These are phyloP conservation scores for Tretioscincus oriximinensis DNA, from an alignment of 2,113 vertebrate species.

Conservation along the genomic window DNA sequence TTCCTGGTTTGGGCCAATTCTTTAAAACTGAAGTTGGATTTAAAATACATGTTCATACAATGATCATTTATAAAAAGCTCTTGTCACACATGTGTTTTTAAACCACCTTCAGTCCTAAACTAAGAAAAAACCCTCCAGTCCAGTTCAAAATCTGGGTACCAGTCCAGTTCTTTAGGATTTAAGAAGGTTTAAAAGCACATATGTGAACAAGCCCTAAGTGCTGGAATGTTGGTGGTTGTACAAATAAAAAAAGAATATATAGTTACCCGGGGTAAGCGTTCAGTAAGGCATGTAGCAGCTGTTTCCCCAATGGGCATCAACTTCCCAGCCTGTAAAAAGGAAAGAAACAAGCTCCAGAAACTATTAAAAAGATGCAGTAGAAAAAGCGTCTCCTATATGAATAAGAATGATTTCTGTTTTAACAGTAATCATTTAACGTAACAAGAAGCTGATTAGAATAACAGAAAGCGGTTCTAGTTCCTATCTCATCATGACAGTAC, in stretches of 20 bases:
- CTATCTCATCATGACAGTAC: not conserved
- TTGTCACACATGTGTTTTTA: no score
- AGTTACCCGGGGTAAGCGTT: slow-evolving; percentile 74
- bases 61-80: no score
- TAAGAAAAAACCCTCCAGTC: no score
- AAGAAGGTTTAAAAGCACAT: not conserved
- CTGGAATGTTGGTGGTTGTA: not conserved
- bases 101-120: no score
- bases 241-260: not conserved
- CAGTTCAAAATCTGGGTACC: no score
- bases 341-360: not conserved
- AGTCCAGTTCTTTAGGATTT: no score
- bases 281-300: slow-evolving; percentile 70
- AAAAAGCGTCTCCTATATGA: not conserved
- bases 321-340: slow-evolving; percentile 78
- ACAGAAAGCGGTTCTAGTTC: not conserved
- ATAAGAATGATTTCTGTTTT: not conserved
- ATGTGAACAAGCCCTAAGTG: no score
- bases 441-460: not conserved
- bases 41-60: no score
- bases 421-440: not conserved
- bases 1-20: not conserved
- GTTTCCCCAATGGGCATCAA: slow-evolving; percentile 58
- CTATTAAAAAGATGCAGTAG: no score
- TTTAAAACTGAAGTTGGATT: no score